Evolutionary conservation across 2,797 vertebrate genomes (phyloP).

Genomic region (Pachyuromys duprasi): DNA sequence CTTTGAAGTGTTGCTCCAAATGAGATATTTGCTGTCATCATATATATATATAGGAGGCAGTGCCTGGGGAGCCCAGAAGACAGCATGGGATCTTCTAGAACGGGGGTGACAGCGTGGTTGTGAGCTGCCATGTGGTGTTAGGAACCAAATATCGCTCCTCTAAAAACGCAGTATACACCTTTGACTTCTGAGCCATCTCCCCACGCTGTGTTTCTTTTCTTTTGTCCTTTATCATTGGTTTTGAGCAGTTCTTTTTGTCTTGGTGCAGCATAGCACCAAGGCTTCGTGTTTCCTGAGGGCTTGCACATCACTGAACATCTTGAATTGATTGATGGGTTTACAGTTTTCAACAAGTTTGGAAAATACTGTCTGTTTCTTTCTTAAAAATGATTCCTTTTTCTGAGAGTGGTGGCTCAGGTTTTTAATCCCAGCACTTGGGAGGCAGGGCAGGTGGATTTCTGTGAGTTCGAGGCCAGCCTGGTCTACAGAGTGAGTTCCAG

Average conservation of each 20-base stretch:
- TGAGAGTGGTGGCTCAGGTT: background rate
- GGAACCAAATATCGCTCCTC: background rate
- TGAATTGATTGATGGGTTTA: conserved; percentile 11
- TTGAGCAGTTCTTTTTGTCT: background rate
- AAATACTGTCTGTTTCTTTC: background rate
- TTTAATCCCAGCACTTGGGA: background rate
- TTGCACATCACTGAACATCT: background rate
- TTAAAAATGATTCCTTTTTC: background rate
- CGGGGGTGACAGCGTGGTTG: background rate
- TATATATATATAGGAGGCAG: background rate
- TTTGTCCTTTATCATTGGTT: background rate
- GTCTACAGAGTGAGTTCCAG: background rate
- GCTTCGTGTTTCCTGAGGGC: background rate
- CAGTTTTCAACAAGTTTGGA: background rate
- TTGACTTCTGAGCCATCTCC: background rate
- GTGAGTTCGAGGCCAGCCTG: background rate
- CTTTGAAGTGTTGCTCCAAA: background rate
- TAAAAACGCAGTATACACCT: no score
- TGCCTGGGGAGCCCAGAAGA: background rate
- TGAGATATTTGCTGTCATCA: background rate
- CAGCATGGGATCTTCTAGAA: background rate
- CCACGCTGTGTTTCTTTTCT: background rate
- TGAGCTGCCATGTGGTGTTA: background rate
- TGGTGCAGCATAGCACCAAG: no score
- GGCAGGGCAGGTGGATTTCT: background rate